These are phyloP conservation scores for Muscicapa striata DNA, from an alignment of 2,797 vertebrate genomes.

Conservation along the genomic window DNA sequence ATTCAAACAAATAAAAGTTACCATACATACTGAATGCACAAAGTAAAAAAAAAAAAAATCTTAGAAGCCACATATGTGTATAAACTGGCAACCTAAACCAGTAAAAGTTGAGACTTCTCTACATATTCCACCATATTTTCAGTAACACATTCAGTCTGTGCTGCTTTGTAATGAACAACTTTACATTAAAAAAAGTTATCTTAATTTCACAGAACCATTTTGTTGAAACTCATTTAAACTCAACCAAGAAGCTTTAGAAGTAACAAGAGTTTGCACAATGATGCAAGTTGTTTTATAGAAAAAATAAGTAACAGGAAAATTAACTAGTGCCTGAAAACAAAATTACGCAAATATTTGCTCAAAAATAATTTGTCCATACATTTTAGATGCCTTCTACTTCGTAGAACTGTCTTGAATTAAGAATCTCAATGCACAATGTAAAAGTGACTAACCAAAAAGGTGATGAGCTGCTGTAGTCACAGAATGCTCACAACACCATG, in stretches of 20 bases:
- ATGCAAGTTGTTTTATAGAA: not conserved
- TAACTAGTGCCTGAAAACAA: not conserved
- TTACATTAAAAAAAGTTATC: not conserved
- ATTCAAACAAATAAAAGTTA: slow-evolving; percentile 42
- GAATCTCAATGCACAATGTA: not conserved
- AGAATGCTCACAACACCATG: not conserved
- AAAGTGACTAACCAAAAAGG: not conserved
- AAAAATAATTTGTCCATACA: not conserved
- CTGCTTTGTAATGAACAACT: not conserved
- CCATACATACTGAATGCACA: not conserved
- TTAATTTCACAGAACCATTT: not conserved
- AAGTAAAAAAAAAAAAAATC: not conserved
- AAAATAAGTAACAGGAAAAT: not conserved
- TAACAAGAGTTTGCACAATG: not conserved
- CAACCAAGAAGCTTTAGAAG: not conserved
- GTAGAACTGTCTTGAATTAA: not conserved
- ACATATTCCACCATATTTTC: not conserved
- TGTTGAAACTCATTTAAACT: not conserved
- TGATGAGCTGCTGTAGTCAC: not conserved
- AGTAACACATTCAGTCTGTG: not conserved
- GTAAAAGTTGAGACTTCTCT: not conserved
- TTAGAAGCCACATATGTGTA: not conserved
- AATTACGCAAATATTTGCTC: not conserved
- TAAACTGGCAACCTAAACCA: not conserved
- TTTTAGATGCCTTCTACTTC: not conserved